phyloP scores from a whole-genome alignment of 2,797 vertebrate genomes.

The Gorsachius magnificus region DNA sequence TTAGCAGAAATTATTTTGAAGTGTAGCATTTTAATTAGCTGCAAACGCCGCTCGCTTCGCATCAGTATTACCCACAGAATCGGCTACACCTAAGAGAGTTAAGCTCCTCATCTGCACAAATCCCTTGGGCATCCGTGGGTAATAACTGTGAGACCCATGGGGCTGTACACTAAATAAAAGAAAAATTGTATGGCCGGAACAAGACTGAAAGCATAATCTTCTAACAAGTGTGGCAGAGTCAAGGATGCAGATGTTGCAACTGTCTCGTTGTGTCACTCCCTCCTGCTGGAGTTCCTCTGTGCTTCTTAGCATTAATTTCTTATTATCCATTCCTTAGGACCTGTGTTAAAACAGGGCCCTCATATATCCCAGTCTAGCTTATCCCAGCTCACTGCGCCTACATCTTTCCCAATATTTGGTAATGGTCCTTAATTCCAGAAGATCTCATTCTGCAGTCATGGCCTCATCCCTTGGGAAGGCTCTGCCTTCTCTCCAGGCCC shows the following conservation, averaged over 20 bases:
- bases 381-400: not conserved
- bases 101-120: not conserved
- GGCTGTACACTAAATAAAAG: not conserved
- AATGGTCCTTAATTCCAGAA: not conserved
- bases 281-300: not conserved
- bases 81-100: not conserved
- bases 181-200: not conserved
- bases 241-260: not conserved
- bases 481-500: not conserved
- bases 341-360: not conserved
- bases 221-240: not conserved
- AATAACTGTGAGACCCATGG: not conserved
- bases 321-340: not conserved
- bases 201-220: not conserved
- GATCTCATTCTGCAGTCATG: not conserved
- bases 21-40: constrained; percentile 22
- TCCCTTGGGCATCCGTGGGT: not conserved
- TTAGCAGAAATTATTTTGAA: constrained; percentile 44
- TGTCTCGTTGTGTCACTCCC: not conserved
- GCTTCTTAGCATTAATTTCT: not conserved
- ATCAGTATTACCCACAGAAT: not conserved
- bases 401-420: not conserved
- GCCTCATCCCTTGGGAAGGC: fast-evolving
- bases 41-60: fast-evolving
- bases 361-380: not conserved